phyloP scores from a whole-genome alignment of 2,888 invertebrate species.

The Ryuthela nishihirai region DNA sequence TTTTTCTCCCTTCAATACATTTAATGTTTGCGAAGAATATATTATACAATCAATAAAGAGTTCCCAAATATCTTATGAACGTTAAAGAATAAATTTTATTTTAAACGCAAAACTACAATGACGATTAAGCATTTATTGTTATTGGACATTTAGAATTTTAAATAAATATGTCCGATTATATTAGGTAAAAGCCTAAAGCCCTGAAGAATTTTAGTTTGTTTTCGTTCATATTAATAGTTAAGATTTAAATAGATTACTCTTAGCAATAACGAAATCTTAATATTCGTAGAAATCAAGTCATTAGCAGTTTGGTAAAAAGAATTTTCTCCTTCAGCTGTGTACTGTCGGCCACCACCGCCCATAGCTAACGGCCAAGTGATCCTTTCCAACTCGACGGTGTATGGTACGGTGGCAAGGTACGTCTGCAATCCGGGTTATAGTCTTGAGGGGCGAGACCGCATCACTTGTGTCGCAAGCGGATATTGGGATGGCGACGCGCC shows the following conservation, averaged over 20 bases:
- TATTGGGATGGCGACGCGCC: slow-evolving; percentile 75
- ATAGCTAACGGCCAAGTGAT: slow-evolving; percentile 58
- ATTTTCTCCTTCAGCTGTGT: slow-evolving; percentile 56
- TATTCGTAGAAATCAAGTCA: neutral
- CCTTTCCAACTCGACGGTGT: slow-evolving; percentile 50
- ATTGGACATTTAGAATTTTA: too few relatives aligned
- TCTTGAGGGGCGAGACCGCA: slow-evolving; percentile 63
- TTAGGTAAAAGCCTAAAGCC: too few relatives aligned
- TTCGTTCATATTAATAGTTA: too few relatives aligned
- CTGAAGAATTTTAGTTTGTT: too few relatives aligned
- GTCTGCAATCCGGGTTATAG: slow-evolving; percentile 64
- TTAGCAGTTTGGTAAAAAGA: neutral
- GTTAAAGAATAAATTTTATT: too few relatives aligned
- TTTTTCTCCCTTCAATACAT: too few relatives aligned
- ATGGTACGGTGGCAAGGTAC: slow-evolving; percentile 71
- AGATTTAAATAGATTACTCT: neutral
- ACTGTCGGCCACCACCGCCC: slow-evolving; percentile 65
- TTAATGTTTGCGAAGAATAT: too few relatives aligned
- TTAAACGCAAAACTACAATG: too few relatives aligned
- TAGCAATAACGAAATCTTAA: neutral
- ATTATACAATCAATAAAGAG: too few relatives aligned
- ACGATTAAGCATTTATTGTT: too few relatives aligned
- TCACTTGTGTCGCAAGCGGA: slow-evolving; percentile 70
- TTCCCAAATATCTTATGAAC: too few relatives aligned
- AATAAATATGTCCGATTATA: too few relatives aligned